These are phyloP conservation scores for Percina caprodes DNA, from an alignment of 2,113 vertebrate genomes.

Conservation along the genomic window DNA sequence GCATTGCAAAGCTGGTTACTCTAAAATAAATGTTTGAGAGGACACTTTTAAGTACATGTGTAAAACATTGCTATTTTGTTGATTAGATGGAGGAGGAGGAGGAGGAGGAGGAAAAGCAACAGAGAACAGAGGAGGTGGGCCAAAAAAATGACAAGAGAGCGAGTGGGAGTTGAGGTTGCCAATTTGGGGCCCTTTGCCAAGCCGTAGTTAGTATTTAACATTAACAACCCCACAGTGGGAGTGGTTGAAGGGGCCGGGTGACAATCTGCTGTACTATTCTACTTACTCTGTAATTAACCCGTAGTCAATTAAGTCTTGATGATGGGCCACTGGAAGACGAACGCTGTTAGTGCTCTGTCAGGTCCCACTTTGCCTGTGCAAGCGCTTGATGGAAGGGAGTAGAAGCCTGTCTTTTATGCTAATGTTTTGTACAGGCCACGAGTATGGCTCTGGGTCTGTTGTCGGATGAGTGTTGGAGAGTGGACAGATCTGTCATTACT, in stretches of 20 bases:
- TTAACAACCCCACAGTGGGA: constrained; percentile 82
- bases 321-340: constrained; percentile 67
- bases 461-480: constrained; percentile 48
- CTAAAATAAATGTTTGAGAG: neutral
- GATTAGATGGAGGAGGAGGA: constrained; percentile 45
- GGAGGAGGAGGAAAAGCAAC: constrained; percentile 54
- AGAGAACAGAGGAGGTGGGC: constrained; percentile 59
- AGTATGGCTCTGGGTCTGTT: constrained; percentile 43
- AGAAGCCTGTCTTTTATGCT: constrained; percentile 52
- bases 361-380: constrained; percentile 57
- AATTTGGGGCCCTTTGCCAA: constrained; percentile 69
- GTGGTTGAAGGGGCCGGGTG: constrained; percentile 71
- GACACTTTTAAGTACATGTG: constrained; percentile 24
- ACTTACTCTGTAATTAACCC: constrained; percentile 80
- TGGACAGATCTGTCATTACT: constrained; percentile 38
- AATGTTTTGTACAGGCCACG: constrained; percentile 36
- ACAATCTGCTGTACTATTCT: constrained; percentile 68
- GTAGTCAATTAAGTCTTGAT: constrained; percentile 76
- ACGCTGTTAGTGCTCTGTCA: constrained; percentile 62
- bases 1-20: neutral
- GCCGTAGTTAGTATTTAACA: constrained; percentile 73
- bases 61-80: constrained; percentile 45
- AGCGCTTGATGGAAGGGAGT: constrained; percentile 41
- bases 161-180: constrained; percentile 75
- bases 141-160: constrained; percentile 63